phyloP scores from a whole-genome alignment of 2,888 invertebrate species.

The Ernsta delagoae region DNA sequence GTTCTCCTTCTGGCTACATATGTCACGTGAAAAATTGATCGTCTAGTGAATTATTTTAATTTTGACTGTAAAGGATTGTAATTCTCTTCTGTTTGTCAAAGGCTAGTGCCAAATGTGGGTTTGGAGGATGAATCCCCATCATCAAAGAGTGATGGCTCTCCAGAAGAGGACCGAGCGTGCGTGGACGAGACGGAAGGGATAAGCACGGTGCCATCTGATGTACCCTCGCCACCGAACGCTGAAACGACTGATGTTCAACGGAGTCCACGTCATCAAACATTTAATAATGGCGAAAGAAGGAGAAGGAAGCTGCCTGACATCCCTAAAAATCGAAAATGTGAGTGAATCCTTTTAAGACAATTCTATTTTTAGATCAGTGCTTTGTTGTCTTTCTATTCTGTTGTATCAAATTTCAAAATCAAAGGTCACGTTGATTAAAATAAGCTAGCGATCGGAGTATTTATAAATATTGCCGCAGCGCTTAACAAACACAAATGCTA shows the following conservation, averaged over 20 bases:
- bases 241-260: constrained; percentile 61
- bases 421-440: constrained; percentile 41
- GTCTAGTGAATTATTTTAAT: constrained; percentile 1
- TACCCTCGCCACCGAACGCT: constrained; percentile 59
- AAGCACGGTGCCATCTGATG: constrained; percentile 49
- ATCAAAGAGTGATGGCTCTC: constrained; percentile 89
- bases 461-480: constrained; percentile 15
- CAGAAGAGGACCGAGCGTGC: constrained; percentile 86
- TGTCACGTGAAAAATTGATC: constrained; percentile 48
- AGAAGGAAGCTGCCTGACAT: constrained; percentile 95
- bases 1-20: constrained; percentile 34
- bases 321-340: constrained; percentile 94
- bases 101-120: constrained; percentile 93
- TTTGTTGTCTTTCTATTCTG: constrained; percentile 36
- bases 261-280: constrained; percentile 70
- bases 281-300: constrained; percentile 86
- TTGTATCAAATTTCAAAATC: constrained; percentile 31
- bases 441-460: constrained; percentile 38
- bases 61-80: background rate
- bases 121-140: constrained; percentile 93
- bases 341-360: constrained; percentile 59
- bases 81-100: constrained; percentile 55
- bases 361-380: constrained; percentile 7
- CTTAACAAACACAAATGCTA: background rate
- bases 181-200: constrained; percentile 82